These are phyloP conservation scores for Cyprinodon brontotheroides DNA, from an alignment of 2,113 vertebrate species.

Conservation along the genomic window DNA sequence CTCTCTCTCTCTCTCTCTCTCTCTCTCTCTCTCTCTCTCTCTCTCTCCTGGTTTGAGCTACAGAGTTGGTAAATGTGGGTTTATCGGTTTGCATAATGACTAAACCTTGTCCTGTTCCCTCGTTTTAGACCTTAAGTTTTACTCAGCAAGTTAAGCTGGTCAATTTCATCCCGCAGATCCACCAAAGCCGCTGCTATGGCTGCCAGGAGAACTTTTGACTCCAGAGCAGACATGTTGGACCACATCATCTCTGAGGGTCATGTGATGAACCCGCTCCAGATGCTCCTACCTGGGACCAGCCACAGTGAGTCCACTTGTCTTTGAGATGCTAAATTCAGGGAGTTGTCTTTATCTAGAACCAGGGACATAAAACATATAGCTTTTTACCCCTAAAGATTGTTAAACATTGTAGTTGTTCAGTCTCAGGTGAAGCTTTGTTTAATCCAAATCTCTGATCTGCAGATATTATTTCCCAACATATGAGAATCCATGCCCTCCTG, in stretches of 20 bases:
- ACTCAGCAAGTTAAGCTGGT: conserved; percentile 97
- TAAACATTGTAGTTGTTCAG: neutral
- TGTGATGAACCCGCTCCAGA: conserved; percentile 80
- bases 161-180: conserved; percentile 94
- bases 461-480: conserved; percentile 98
- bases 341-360: neutral
- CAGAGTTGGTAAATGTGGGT: no score
- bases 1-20: no score
- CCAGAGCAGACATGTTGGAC: conserved; percentile 74
- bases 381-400: neutral
- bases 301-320: conserved; percentile 82
- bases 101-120: neutral
- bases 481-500: conserved; percentile 91
- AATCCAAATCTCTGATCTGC: conserved; percentile 47
- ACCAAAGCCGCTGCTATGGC: conserved; percentile 89
- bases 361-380: neutral
- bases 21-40: no score
- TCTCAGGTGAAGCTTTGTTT: neutral
- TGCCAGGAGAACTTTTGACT: conserved; percentile 85
- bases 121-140: conserved; percentile 88
- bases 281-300: conserved; percentile 90
- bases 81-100: neutral
- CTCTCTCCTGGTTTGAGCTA: no score
- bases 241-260: conserved; percentile 86
- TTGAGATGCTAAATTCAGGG: neutral